Evolutionary conservation across 2,888 invertebrate genomes (phyloP), one percentile per base, ranked within the genome.

Genomic region (Cosmia pyralina): DNA sequence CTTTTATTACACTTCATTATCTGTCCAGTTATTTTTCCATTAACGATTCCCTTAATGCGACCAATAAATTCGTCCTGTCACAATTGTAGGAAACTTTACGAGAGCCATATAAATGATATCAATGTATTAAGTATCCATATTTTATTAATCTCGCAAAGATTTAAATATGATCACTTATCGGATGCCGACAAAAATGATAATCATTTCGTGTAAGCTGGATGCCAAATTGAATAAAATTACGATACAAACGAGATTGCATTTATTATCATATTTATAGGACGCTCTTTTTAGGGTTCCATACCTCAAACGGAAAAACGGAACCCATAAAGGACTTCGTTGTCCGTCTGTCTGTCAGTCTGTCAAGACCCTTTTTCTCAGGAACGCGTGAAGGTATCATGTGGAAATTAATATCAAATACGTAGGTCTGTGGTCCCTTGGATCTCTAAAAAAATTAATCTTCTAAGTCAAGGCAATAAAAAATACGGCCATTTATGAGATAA

Each of bases 21-120:
- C 77, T 73, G 80, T 62, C 74, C 77, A 83, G 71, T 79, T 81
- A 81, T 84, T 86, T 85, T 86, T 85, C 86, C 85, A 85, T 86
- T 86, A 86, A 80, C 78, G 76, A 81, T 84, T 81, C 79, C 75
- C 76, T 75, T 85, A 86, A 86, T 84, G 86, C 69, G 71, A 59
- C 58, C 73, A 77, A 84, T 86, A 83, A 83, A 86, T 86, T 84
- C 69, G 70, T 77, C 59, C 75, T 77, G 83, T 84, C 85, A 82
- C 79, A 77, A 72, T 76, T 75, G 73, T 70, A 77, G 72, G 64
- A 69, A 69, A 79, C 73, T 81, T 83, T 81, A 83, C 72, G 83
- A 85, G 74, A 53, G 78, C 72, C 53, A 59, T 62, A 75, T 72
- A 73, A 85, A 83, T 73, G 72, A 75, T 79, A 72, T 67, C 60